Evolutionary conservation across 2,888 invertebrate species (phyloP).

Genomic region (Drosophila vallismaia): DNA sequence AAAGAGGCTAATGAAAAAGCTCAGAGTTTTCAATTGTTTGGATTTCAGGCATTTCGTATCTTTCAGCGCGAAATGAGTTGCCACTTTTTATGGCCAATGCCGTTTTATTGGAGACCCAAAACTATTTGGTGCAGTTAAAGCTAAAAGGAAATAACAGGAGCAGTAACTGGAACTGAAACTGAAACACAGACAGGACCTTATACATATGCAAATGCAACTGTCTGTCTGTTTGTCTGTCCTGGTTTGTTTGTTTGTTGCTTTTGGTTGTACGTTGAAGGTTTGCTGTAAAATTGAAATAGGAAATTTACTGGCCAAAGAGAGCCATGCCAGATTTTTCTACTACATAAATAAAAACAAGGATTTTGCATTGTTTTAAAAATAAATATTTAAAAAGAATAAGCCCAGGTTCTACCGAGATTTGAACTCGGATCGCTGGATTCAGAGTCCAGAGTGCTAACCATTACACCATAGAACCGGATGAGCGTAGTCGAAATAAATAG

Average conservation of each 20-base stretch:
- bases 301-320: constrained; percentile 9
- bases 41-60: constrained; percentile 29
- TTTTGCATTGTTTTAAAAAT: not conserved
- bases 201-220: constrained; percentile 65
- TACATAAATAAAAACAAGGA: not conserved
- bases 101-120: constrained; percentile 66
- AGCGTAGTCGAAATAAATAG: not conserved
- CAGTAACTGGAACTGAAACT: constrained; percentile 38
- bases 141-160: constrained; percentile 46
- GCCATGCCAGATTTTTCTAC: not conserved
- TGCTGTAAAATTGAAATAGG: constrained; percentile 51
- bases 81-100: constrained; percentile 67
- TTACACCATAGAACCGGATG: constrained; percentile 76
- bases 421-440: constrained; percentile 84
- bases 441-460: constrained; percentile 79
- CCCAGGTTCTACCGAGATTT: constrained; percentile 84
- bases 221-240: constrained; percentile 19
- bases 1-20: constrained; percentile 62
- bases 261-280: constrained; percentile 27
- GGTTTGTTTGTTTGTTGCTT: constrained; percentile 14
- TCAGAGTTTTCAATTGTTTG: constrained; percentile 43
- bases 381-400: not conserved
- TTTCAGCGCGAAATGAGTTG: constrained; percentile 45
- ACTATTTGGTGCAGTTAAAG: constrained; percentile 59
- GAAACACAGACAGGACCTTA: constrained; percentile 42